Conservation (phyloP, 2,888 invertebrate species). For the Gymnoscelis rufifasciata region DNA sequence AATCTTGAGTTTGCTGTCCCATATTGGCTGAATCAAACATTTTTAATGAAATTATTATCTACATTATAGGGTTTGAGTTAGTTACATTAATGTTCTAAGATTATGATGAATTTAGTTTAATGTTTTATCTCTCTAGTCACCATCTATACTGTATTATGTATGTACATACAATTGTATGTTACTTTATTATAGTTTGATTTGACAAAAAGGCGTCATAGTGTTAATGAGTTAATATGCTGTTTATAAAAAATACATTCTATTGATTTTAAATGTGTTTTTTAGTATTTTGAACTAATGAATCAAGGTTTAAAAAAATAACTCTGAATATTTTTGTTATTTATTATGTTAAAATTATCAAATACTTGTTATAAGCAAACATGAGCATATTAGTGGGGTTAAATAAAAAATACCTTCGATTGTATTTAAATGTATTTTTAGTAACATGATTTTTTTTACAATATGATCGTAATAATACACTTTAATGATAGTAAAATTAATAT, state of each 20-base stretch:
- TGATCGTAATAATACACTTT: not conserved
- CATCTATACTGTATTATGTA: too few species aligned
- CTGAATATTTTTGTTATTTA: too few species aligned
- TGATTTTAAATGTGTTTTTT: too few species aligned
- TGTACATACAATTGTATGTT: too few species aligned
- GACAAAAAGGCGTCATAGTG: too few species aligned
- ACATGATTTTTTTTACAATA: not conserved
- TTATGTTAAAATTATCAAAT: not conserved
- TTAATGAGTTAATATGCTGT: too few species aligned
- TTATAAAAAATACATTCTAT: too few species aligned
- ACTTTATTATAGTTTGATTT: too few species aligned
- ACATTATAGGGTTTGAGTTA: too few species aligned
- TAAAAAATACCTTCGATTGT: constrained; percentile 17
- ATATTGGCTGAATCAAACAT: constrained; percentile 34
- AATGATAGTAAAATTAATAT: not conserved
- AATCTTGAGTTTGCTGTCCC: constrained; percentile 31
- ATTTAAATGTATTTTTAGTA: constrained; percentile 10
- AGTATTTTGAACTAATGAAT: not conserved
- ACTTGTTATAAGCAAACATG: not conserved
- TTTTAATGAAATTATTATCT: constrained; percentile 11
- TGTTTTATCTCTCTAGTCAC: too few species aligned
- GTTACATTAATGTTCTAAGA: not conserved
- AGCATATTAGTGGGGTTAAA: constrained; percentile 11
- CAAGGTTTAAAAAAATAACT: too few species aligned
- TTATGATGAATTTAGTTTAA: too few species aligned